phyloP scores from a whole-genome alignment of 2,888 invertebrate genomes.

The Philonicus albiceps region DNA sequence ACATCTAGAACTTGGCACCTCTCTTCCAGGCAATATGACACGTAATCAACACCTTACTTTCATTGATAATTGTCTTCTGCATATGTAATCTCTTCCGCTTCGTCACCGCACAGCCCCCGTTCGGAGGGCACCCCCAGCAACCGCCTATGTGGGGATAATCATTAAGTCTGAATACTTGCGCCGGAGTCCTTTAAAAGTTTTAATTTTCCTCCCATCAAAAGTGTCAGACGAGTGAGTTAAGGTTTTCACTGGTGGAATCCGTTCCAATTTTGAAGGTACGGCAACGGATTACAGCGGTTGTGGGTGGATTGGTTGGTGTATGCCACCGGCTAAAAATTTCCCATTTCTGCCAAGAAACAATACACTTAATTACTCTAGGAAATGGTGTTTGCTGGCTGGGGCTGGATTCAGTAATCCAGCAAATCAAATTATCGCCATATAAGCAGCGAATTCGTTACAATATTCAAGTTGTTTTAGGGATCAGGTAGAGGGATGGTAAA shows the following conservation, averaged over 20 bases:
- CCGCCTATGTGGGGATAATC: background rate
- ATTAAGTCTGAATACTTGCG: background rate
- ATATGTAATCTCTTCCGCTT: background rate
- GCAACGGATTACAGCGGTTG: background rate
- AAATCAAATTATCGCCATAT: background rate
- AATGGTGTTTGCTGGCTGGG: background rate
- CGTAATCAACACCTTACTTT: slow-evolving; percentile 21
- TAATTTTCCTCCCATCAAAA: slow-evolving; percentile 12
- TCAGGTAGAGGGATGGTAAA: background rate
- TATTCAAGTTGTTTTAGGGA: background rate
- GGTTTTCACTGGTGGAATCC: background rate
- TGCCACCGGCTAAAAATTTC: background rate
- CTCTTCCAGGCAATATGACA: background rate
- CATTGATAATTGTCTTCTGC: background rate
- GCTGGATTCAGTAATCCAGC: background rate
- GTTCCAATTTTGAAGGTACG: background rate
- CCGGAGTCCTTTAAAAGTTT: background rate
- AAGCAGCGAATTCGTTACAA: background rate
- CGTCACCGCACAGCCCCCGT: background rate
- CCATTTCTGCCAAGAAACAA: background rate
- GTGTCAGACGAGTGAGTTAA: background rate
- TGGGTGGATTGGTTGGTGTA: background rate
- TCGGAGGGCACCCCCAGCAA: background rate
- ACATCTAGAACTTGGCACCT: background rate
- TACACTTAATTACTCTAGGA: background rate